Conservation (phyloP, 2,797 vertebrate species). For the Enteromius treurensis region DNA sequence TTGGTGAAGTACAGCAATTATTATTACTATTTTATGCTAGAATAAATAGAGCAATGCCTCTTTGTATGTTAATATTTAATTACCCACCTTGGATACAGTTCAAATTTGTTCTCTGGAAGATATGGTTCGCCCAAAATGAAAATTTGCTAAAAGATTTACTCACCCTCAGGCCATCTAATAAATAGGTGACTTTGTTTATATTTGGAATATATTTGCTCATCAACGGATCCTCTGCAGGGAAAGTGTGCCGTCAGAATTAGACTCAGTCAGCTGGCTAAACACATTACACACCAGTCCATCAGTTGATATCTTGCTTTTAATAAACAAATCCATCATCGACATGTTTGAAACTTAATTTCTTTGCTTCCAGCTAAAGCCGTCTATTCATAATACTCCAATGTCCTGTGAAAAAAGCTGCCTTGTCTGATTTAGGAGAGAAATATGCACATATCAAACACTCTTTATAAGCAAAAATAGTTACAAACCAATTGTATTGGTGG, state of each 20-base stretch:
- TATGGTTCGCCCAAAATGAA: neutral
- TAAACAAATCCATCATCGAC: neutral
- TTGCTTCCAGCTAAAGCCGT: neutral
- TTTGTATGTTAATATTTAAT: neutral
- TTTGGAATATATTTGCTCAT: neutral
- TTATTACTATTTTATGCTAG: constrained; percentile 22
- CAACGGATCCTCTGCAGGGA: neutral
- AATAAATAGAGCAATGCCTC: neutral
- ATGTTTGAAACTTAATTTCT: neutral
- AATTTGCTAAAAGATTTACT: neutral
- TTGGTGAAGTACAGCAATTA: neutral
- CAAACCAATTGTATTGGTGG: neutral
- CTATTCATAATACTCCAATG: neutral
- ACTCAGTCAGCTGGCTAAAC: neutral
- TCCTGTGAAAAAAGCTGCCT: neutral
- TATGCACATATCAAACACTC: neutral
- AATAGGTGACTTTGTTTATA: neutral
- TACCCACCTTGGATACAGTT: neutral
- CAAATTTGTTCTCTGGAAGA: neutral
- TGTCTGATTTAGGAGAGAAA: neutral
- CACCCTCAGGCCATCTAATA: neutral
- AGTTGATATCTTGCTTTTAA: neutral
- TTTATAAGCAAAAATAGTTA: neutral
- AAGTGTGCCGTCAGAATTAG: neutral
- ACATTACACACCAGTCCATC: neutral